Evolutionary conservation across 2,113 vertebrate genomes (phyloP), one percentile per base, ranked within the genome.

Genomic region (Saiga tatarica): DNA sequence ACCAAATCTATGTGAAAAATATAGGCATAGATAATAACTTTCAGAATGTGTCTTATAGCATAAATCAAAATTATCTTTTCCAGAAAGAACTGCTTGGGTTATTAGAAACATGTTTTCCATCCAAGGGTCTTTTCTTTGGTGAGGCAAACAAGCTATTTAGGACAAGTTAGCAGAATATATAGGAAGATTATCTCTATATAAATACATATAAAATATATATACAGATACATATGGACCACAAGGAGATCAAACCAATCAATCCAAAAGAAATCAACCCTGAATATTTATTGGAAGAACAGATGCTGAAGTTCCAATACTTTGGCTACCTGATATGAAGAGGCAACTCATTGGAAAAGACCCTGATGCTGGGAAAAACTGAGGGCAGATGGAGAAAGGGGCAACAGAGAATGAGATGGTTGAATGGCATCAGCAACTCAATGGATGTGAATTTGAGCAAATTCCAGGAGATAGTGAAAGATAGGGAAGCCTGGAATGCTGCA

Each of bases 41-140:
- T 74, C 52, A 89, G 7, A 89, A 67, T 52, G 14, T 78, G 11
- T 57, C 47, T 84, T 87, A 57, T 39, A 59, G 10, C 2, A 94
- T 89, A 83, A 64, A 62, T 74, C 15, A 93, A 89, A 95, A 86
- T 88, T 33, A n/a, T 92, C 53, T 50, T 97, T 78, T 16, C 7
- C 64, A 89, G 57, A 81, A 79, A 92, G 10, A 86, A 55, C 39
- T 17, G 1, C 23, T 7, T 74, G 2, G 10, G 8, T 85, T 94
- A 25, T 76, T 50, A 89, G 15, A 25, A 95, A 59, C 19, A 81
- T 67, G 86, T 4, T 2, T 95, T 64, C 89, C 39, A 90, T 55
- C 9, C 9, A 94, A 64, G 13, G 4, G 33, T 42, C 55, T 96
- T 11, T 6, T 67, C 13, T 59, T 64, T 85, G 83, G n/a, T 89